Base-by-base conservation (phyloP, 1,140 invertebrate genomes). In the Muscidifurax raptorellus region DNA sequence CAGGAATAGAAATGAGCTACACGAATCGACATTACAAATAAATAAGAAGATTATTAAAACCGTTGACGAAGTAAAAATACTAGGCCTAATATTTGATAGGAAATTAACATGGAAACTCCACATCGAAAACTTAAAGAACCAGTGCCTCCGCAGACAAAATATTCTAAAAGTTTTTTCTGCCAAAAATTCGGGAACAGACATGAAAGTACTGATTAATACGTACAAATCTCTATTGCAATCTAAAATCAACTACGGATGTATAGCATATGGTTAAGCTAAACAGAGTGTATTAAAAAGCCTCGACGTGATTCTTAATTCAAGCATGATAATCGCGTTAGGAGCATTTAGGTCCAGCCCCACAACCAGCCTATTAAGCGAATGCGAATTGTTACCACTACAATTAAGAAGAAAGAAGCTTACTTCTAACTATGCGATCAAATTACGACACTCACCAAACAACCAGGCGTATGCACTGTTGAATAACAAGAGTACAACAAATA, bases 191-290 rank as follows among this genome's bases (percentile, higher is more conserved):
- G 71, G 71, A 6, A 18, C 71, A n/a, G 25, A 36, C 15, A 30
- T 9, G 15, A 32, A 10, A 72, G 22, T 36, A 18, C 30, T 72
- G 18, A 36, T 10, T 5, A 72, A 36, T 72, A 72, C 71, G 1
- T 72, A 72, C 25, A 36, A 72, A 36, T 2, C 71, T 15, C 13
- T 72, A 36, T 18, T 36, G 12, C 22, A 27, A 72, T 32, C 25
- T 4, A 72, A 72, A 36, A 72, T 72, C 1, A 13, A 72, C 30
- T 72, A 72, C 32, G 71, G 71, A 32, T 72, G 71, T 36, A 72
- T 72, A 36, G 13, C 13, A 1, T 72, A 72, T n/a, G 30, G 22
- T 12, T 72, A 10, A 25, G 22, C 28, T 18, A 12, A 13, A 3
- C 28, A 32, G 32, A 32, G 10, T n/a, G 32, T 15, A 13, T 13